phyloP scores from a whole-genome alignment of 2,797 vertebrate genomes.

The Diplodus sargus region DNA sequence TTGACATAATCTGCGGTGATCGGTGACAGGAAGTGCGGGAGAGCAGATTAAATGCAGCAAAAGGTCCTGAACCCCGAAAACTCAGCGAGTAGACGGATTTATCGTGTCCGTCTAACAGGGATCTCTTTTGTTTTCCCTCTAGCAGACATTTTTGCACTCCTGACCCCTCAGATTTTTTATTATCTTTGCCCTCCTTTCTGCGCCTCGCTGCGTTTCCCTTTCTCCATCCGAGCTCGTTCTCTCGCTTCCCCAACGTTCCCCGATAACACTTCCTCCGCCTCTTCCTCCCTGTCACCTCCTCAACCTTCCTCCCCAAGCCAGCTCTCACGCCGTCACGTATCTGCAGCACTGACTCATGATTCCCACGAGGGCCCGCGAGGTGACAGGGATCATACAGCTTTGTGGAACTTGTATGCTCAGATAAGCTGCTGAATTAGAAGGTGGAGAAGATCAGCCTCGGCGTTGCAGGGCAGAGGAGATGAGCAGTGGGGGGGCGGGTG shows the following conservation, averaged over 20 bases:
- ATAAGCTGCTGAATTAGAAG: constrained; percentile 84
- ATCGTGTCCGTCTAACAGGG: constrained; percentile 12
- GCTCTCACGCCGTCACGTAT: constrained; percentile 53
- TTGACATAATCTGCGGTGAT: constrained; percentile 40
- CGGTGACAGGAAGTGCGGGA: constrained; percentile 18
- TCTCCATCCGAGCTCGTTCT: neutral
- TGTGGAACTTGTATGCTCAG: constrained; percentile 80
- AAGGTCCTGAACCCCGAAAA: constrained; percentile 26
- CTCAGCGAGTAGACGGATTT: constrained; percentile 4
- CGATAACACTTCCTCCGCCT: constrained; percentile 14
- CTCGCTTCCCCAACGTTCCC: constrained; percentile 34
- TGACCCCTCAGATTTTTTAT: constrained; percentile 31
- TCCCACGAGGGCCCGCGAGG: constrained; percentile 70
- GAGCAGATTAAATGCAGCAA: constrained; percentile 36
- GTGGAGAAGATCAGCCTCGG: constrained; percentile 74
- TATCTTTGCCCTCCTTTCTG: constrained; percentile 29
- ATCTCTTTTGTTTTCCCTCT: constrained; percentile 14
- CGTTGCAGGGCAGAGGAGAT: constrained; percentile 58
- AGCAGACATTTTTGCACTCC: constrained; percentile 20
- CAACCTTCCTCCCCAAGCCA: constrained; percentile 33
- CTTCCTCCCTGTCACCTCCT: constrained; percentile 39
- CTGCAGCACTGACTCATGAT: constrained; percentile 72
- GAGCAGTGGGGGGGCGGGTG: constrained; percentile 31
- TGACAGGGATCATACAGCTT: constrained; percentile 75
- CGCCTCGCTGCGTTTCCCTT: constrained; percentile 23